These are phyloP conservation scores for Psilanteris sp. DNA, from an alignment of 1,140 invertebrate genomes.

Conservation along the genomic window DNA sequence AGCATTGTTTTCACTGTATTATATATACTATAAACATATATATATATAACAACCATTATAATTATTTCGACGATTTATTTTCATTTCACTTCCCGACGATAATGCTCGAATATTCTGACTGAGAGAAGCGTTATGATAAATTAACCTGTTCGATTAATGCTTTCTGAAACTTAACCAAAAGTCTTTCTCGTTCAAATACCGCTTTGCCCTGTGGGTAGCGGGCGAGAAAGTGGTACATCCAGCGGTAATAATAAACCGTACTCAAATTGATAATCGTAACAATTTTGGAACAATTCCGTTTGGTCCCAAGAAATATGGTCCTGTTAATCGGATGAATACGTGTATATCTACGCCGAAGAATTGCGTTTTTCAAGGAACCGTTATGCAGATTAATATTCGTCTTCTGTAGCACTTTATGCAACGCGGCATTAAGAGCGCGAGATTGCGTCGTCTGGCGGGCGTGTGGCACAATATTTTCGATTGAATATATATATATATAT, in stretches of 20 bases:
- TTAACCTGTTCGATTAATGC: not conserved
- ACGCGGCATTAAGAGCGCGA: conserved; percentile 19
- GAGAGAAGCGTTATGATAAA: not conserved
- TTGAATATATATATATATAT: no score
- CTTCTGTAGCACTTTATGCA: conserved; percentile 22
- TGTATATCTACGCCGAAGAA: conserved; percentile 8
- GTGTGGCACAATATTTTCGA: no score
- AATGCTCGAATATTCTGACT: not conserved
- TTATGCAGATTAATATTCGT: conserved; percentile 26
- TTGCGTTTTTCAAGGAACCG: conserved; percentile 14
- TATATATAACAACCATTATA: no score
- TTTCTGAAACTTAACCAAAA: conserved; percentile 12
- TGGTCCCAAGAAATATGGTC: conserved; percentile 28
- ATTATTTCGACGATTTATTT: no score
- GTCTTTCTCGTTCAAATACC: conserved; percentile 13
- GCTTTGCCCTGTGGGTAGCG: conserved; percentile 11
- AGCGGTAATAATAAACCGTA: conserved; percentile 33
- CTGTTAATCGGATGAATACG: conserved; percentile 25
- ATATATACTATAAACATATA: no score
- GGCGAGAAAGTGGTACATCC: conserved; percentile 17
- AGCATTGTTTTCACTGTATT: no score
- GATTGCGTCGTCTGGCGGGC: no score
- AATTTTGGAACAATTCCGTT: conserved; percentile 34
- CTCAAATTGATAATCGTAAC: conserved; percentile 42
- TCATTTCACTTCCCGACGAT: no score